A percentile compares a stretch with the other conserved stretches of the same genome.
Conservation (phyloP, 2,888 invertebrate genomes). For the Diarsia dahlii region DNA sequence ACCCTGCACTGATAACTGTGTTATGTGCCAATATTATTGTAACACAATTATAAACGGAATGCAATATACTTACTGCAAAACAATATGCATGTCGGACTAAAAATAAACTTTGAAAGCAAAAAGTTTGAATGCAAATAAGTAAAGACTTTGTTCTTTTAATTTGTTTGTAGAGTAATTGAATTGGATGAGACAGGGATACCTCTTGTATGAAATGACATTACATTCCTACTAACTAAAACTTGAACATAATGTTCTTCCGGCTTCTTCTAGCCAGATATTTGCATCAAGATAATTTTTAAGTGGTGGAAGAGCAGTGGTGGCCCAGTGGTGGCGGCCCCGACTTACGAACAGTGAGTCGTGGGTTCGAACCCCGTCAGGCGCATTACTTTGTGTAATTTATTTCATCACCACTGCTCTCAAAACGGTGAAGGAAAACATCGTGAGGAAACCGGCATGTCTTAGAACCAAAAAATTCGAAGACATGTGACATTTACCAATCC, state of each 20-base stretch:
- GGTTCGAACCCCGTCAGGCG: no score
- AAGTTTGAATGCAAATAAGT: neutral
- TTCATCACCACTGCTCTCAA: no score
- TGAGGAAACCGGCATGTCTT: no score
- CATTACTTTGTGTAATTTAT: no score
- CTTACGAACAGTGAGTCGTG: no score
- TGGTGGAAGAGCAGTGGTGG: no score
- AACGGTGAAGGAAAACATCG: no score
- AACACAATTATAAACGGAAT: constrained; percentile 19
- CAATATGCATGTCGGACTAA: constrained; percentile 12
- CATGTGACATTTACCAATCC: no score
- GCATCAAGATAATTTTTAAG: no score
- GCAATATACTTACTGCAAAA: neutral
- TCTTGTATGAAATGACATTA: neutral
- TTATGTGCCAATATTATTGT: constrained; percentile 50
- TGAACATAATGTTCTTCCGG: neutral
- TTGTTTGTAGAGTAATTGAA: neutral
- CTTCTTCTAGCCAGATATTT: no score
- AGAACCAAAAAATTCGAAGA: no score
- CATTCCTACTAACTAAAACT: neutral
- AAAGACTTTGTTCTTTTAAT: neutral
- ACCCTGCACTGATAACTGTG: constrained; percentile 57
- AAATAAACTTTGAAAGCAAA: constrained; percentile 13
- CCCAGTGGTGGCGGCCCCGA: no score
- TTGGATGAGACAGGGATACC: neutral